Base-by-base conservation (phyloP, 2,113 vertebrate genomes). In the Otocyon megalotis region DNA sequence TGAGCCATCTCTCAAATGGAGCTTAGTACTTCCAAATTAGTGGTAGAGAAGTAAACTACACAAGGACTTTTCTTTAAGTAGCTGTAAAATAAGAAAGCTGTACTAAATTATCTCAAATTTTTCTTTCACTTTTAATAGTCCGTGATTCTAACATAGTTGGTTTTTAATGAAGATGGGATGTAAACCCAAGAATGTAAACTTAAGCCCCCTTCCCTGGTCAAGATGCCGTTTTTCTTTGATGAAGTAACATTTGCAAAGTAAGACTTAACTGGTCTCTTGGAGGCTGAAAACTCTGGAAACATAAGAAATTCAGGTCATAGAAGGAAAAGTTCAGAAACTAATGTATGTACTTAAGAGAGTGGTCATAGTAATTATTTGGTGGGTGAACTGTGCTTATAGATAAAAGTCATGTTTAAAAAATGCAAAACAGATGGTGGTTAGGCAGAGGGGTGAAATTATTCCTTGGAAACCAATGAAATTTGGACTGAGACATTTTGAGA, bases 341-440 rank as follows among this genome's bases (percentile, higher is more conserved):
- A 97, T n/a, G 50, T 90, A 37, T 22, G 54, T 43, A 76, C 88
- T 97, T 93, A 86, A 82, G 81, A 97, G 77, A 97, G 37, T 96
- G 97, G 90, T 88, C 90, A 92, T 87, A 94, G 77, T 88, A 85
- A 98, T 97, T 97, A 94, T 92, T 97, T 95, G 96, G 92, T 96
- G 97, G 95, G 90, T 95, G 80, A 97, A 93, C 53, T 67, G 63
- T 96, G 72, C 92, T 96, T 97, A 93, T 0, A 96, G 97, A 95
- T 97, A 96, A 98, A 98, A 98, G 88, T 95, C 92, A 80, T 16
- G 71, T 88, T 81, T 84, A 48, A 95, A 97, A 98, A 98, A 96
- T 97, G 67, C n/a, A 97, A 95, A 98, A 88, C 96, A 97, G 96
- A 96, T 97, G 96, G 95, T 93, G 63, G 28, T 62, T 72, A 90